These are phyloP conservation scores for Chaetops frenatus DNA, from an alignment of 2,113 vertebrate genomes.

Conservation along the genomic window DNA sequence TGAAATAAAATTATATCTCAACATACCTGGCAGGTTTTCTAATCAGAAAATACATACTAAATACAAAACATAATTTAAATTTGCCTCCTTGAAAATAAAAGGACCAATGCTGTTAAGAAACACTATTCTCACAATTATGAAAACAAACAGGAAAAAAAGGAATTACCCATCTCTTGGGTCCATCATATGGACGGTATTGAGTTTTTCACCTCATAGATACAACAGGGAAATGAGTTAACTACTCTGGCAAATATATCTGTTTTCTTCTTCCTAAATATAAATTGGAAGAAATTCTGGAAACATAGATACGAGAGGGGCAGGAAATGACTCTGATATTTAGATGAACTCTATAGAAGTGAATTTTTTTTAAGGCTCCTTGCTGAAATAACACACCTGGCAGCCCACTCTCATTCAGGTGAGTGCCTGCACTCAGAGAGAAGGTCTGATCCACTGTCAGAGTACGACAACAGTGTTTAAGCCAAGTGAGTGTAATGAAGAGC, in stretches of 20 bases:
- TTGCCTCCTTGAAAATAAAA: neutral
- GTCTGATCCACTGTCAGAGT: neutral
- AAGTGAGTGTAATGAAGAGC: neutral
- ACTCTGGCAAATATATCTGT: neutral
- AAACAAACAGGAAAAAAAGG: neutral
- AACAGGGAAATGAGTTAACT: neutral
- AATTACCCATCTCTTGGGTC: neutral
- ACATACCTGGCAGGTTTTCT: neutral
- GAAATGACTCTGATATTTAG: neutral
- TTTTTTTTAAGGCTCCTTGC: neutral
- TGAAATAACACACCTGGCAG: neutral
- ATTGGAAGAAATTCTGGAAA: neutral
- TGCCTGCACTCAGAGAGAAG: neutral
- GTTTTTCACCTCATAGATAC: neutral
- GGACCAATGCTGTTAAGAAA: neutral
- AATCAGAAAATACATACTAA: neutral
- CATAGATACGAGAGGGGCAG: neutral
- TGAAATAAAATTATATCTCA: neutral
- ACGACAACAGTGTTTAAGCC: accelerated
- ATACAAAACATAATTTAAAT: neutral
- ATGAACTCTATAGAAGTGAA: neutral
- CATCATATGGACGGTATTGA: neutral
- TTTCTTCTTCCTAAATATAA: neutral
- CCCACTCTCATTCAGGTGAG: neutral
- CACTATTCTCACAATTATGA: neutral